These are phyloP conservation scores for Callyntrura sp. DNA, from an alignment of 2,888 invertebrate genomes.

Conservation along the genomic window DNA sequence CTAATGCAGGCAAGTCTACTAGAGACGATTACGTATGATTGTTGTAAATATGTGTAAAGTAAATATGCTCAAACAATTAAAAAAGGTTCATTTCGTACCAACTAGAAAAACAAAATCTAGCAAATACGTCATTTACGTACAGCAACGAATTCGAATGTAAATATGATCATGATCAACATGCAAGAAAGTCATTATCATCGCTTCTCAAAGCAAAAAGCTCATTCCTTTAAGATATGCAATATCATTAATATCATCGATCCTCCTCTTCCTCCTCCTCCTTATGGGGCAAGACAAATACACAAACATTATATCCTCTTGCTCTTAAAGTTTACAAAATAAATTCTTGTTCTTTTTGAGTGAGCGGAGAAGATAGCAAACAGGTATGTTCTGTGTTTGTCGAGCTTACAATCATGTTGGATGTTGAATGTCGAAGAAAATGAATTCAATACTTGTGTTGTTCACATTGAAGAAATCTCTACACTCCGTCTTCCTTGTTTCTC, in stretches of 20 bases:
- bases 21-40: too few relatives aligned
- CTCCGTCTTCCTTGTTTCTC: slow-evolving; percentile 1
- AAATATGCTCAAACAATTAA: background rate
- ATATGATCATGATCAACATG: slow-evolving; percentile 60
- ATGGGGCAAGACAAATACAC: background rate
- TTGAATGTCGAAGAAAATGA: slow-evolving; percentile 45
- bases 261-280: background rate
- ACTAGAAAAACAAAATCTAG: background rate
- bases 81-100: background rate
- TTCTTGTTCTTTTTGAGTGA: background rate
- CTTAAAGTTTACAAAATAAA: background rate
- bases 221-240: background rate
- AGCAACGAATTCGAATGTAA: slow-evolving; percentile 58
- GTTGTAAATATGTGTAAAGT: background rate
- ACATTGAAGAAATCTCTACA: background rate
- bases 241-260: background rate
- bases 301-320: background rate
- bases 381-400: slow-evolving; percentile 33
- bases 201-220: background rate
- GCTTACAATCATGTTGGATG: too few relatives aligned
- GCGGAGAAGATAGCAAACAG: slow-evolving; percentile 22
- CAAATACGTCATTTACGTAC: background rate
- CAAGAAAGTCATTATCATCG: slow-evolving; percentile 46
- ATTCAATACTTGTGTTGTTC: background rate
- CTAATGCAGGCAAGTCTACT: too few relatives aligned